A percentile compares a stretch with the other conserved stretches of the same genome.
phyloP scores from a whole-genome alignment of 2,888 invertebrate species.

The Tenthredo notha region DNA sequence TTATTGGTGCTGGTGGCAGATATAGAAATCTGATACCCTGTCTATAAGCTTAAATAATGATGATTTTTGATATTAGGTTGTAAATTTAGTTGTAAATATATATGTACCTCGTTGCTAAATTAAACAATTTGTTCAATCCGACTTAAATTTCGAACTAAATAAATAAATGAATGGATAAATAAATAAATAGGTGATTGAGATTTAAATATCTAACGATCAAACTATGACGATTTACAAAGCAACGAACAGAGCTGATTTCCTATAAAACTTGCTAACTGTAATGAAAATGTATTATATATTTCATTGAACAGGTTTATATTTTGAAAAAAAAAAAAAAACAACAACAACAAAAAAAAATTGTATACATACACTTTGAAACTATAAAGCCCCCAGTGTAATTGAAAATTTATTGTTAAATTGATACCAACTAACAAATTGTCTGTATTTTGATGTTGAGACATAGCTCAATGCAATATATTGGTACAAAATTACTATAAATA shows the following conservation, averaged over 20 bases:
- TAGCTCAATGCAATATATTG: conserved; percentile 51
- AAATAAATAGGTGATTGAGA: neutral
- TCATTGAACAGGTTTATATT: conserved; percentile 30
- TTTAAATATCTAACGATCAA: conserved; percentile 15
- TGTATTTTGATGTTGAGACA: conserved; percentile 47
- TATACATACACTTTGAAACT: conserved; percentile 41
- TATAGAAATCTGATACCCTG: conserved; percentile 25
- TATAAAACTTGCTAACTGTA: conserved; percentile 8
- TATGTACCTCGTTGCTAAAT: conserved; percentile 25
- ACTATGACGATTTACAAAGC: conserved; percentile 35
- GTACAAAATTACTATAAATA: conserved; percentile 48
- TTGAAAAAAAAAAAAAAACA: neutral
- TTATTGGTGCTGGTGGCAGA: conserved; percentile 47
- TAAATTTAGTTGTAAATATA: conserved; percentile 38
- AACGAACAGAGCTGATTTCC: conserved; percentile 28
- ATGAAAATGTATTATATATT: conserved; percentile 21
- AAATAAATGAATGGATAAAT: neutral
- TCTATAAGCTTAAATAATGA: conserved; percentile 26
- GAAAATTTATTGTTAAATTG: conserved; percentile 37
- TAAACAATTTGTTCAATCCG: conserved; percentile 12
- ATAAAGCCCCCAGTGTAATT: conserved; percentile 15
- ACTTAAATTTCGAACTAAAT: neutral
- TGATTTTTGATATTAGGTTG: conserved; percentile 24
- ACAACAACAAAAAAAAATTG: neutral
- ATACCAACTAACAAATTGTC: conserved; percentile 10